These are phyloP conservation scores for Dicaeum eximium DNA, from an alignment of 2,113 vertebrate genomes.

Conservation along the genomic window DNA sequence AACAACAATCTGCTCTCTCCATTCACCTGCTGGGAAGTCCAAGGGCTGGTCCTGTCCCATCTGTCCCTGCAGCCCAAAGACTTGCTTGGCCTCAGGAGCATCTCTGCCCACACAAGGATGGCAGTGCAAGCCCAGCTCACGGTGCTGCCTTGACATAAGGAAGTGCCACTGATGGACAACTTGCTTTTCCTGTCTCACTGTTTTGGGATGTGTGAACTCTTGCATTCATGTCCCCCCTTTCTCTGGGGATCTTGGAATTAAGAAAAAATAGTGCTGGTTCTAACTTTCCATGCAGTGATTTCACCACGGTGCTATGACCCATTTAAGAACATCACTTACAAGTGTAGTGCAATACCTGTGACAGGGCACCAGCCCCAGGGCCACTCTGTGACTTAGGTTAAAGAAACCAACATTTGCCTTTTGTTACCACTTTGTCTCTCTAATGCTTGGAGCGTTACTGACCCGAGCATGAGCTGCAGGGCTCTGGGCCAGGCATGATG, in stretches of 20 bases:
- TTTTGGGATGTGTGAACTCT: not conserved
- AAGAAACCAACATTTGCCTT: not conserved
- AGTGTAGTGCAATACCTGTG: conserved; percentile 67
- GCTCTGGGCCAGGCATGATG: not conserved
- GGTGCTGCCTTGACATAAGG: not conserved
- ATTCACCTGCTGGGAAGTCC: not conserved
- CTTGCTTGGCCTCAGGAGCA: not conserved
- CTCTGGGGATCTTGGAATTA: conserved; percentile 23
- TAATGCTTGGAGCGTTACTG: conserved; percentile 10
- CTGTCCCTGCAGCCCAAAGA: not conserved
- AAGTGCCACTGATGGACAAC: conserved; percentile 19
- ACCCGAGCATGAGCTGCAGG: not conserved
- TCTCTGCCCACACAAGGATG: not conserved
- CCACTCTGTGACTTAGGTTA: not conserved
- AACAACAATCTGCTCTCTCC: not conserved
- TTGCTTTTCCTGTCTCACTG: conserved; percentile 24
- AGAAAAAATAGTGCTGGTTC: not conserved
- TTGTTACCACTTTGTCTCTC: conserved; percentile 37
- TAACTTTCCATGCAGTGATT: conserved; percentile 15
- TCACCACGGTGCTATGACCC: conserved; percentile 62
- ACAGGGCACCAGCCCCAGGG: not conserved
- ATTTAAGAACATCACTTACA: not conserved
- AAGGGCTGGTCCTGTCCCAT: not conserved
- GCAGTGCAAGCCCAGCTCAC: not conserved
- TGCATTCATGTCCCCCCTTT: not conserved